A percentile compares a stretch with the other conserved stretches of the same genome.
Conservation (phyloP, 2,888 invertebrate species). For the Heliconius charithonia region DNA sequence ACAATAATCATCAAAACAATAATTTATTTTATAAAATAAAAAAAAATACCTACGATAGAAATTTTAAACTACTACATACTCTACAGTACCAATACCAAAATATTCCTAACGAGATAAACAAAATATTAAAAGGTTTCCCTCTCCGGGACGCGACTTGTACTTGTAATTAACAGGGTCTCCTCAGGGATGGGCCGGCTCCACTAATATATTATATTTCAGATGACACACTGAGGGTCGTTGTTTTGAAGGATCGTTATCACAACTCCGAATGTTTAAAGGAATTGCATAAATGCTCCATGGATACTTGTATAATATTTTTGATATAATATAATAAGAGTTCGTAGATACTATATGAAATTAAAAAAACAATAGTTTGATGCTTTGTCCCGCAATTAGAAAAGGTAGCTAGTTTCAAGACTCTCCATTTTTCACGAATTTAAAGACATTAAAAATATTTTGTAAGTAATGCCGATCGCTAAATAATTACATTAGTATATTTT, state of each 20-base stretch:
- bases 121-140: slow-evolving; percentile 71
- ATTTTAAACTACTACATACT: background rate
- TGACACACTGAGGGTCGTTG: slow-evolving; percentile 72
- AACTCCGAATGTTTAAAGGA: slow-evolving; percentile 57
- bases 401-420: background rate
- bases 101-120: slow-evolving; percentile 60
- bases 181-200: slow-evolving; percentile 71
- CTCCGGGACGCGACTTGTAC: slow-evolving; percentile 80
- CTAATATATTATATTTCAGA: slow-evolving; percentile 82
- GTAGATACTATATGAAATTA: too few species aligned
- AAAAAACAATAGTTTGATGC: too few species aligned
- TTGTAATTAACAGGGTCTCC: slow-evolving; percentile 86
- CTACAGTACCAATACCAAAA: slow-evolving; percentile 38
- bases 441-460: background rate
- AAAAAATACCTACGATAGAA: background rate
- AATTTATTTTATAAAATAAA: background rate
- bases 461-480: background rate
- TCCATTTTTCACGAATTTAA: too few species aligned
- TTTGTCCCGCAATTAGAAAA: too few species aligned
- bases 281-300: background rate
- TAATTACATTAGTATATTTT: background rate
- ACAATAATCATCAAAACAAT: too few species aligned
- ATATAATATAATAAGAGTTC: too few species aligned
- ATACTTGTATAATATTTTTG: too few species aligned
- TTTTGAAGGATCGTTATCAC: slow-evolving; percentile 76